A percentile compares a stretch with the other conserved stretches of the same genome.
Evolutionary conservation across 1,140 invertebrate genomes (phyloP).

Genomic region (Oppia nitens): DNA sequence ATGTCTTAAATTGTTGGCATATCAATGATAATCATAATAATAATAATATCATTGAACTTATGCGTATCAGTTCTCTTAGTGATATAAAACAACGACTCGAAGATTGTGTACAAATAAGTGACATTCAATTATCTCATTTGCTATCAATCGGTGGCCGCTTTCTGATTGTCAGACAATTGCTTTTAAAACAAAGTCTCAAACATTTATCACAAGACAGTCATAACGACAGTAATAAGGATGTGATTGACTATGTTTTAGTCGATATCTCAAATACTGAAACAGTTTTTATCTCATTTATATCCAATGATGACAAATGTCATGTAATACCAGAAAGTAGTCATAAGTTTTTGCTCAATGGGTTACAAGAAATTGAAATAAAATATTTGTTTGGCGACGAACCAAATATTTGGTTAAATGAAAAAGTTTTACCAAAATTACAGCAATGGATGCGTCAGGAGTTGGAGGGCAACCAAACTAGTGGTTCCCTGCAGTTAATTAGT

Average conservation of each 20-base stretch:
- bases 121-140: neutral
- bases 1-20: neutral
- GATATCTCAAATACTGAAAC: neutral
- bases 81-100: neutral
- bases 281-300: neutral
- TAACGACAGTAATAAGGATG: neutral
- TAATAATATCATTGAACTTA: neutral
- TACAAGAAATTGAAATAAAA: neutral
- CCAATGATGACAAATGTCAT: neutral
- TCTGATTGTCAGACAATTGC: conserved; percentile 4
- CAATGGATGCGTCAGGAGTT: conserved; percentile 4
- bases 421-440: neutral
- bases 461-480: neutral
- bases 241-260: neutral
- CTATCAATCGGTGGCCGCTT: neutral
- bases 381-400: neutral
- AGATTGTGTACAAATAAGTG: neutral
- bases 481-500: conserved; percentile 12
- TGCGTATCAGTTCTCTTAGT: neutral
- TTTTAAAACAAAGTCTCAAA: conserved; percentile 10
- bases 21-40: neutral
- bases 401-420: conserved; percentile 4
- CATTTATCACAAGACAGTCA: neutral
- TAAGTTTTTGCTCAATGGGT: neutral
- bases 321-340: neutral